Conservation (phyloP, 2,888 invertebrate genomes). For the Rhopalosiphum nymphaeae region DNA sequence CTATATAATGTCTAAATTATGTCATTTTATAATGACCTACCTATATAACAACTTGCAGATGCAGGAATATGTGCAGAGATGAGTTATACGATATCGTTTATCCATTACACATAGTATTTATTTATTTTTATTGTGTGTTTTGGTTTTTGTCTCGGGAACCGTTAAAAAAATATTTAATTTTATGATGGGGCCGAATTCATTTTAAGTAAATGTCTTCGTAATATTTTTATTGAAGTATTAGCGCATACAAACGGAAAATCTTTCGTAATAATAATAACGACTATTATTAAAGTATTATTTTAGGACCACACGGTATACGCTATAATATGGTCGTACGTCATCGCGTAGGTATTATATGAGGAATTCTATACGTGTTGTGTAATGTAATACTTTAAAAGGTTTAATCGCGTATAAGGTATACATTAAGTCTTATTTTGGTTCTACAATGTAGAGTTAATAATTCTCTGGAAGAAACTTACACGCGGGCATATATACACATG, state of each 20-base stretch:
- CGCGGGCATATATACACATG: not conserved
- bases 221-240: not conserved
- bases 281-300: not conserved
- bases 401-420: not conserved
- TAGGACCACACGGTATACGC: not conserved
- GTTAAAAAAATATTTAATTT: not conserved
- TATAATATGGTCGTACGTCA: not conserved
- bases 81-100: not conserved
- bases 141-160: not conserved
- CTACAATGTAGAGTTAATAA: not conserved
- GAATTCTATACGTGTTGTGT: not conserved
- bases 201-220: not conserved
- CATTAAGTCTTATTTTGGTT: conserved; percentile 2
- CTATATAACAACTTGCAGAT: not conserved
- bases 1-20: not conserved
- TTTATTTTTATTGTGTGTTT: not conserved
- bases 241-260: not conserved
- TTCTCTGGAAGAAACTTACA: not conserved
- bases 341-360: not conserved
- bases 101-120: not conserved
- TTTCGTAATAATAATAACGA: not conserved
- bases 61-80: not conserved
- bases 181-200: not conserved
- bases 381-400: conserved; percentile 9
- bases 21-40: not conserved